Conservation (phyloP, 2,888 invertebrate genomes). For the Schizotus pectinicornis region DNA sequence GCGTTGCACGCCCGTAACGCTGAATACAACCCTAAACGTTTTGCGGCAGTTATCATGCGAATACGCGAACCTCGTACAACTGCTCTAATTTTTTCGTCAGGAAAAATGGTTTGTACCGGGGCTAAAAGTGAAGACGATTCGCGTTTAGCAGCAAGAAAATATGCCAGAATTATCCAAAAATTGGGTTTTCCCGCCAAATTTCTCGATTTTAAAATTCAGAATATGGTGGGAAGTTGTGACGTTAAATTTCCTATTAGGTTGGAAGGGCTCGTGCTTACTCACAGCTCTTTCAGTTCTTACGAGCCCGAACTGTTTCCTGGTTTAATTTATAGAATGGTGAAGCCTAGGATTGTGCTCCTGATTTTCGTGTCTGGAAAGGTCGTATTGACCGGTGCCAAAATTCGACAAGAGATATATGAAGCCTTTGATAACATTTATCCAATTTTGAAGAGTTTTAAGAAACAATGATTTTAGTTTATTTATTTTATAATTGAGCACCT, state of each 20-base stretch:
- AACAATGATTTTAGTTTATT: constrained; percentile 45
- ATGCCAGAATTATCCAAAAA: constrained; percentile 82
- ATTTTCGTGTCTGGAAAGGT: constrained; percentile 88
- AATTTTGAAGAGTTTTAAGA: constrained; percentile 77
- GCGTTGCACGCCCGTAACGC: constrained; percentile 98
- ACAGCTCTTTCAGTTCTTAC: constrained; percentile 79
- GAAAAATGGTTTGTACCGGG: constrained; percentile 89
- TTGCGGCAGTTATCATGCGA: constrained; percentile 99
- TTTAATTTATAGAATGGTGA: constrained; percentile 82
- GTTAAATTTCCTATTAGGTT: constrained; percentile 82
- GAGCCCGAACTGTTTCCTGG: constrained; percentile 87
- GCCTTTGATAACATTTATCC: constrained; percentile 81
- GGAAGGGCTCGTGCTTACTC: constrained; percentile 74
- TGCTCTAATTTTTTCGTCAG: constrained; percentile 82
- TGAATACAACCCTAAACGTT: constrained; percentile 98
- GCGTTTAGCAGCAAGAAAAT: constrained; percentile 79
- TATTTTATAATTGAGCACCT: background rate
- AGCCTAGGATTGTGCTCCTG: constrained; percentile 79
- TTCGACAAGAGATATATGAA: constrained; percentile 75
- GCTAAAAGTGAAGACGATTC: constrained; percentile 85
- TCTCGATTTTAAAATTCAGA: constrained; percentile 81
- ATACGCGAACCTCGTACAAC: constrained; percentile 88
- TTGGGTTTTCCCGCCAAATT: constrained; percentile 80
- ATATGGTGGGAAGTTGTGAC: constrained; percentile 88
- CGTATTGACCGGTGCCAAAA: constrained; percentile 82